A percentile compares a stretch with the other conserved stretches of the same genome.
phyloP scores from a whole-genome alignment of 1,140 invertebrate species.

The Tribolium madens region DNA sequence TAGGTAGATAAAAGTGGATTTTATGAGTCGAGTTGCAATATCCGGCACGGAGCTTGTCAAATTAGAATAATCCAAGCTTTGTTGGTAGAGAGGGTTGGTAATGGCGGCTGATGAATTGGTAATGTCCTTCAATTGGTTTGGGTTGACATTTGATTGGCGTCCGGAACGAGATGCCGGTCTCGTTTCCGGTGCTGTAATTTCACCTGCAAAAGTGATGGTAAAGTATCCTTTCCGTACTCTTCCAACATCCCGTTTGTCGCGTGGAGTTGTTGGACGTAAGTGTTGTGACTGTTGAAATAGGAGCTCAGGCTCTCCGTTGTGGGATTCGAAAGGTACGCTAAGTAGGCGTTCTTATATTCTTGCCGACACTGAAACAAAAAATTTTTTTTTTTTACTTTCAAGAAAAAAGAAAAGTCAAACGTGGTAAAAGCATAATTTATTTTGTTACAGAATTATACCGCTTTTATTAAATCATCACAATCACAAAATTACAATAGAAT shows the following conservation, averaged over 20 bases:
- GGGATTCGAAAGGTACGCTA: constrained; percentile 76
- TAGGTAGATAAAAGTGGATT: neutral
- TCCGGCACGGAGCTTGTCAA: constrained; percentile 42
- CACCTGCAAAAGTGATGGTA: constrained; percentile 85
- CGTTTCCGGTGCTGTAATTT: constrained; percentile 49
- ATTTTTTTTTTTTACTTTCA: neutral
- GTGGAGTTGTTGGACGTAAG: constrained; percentile 91
- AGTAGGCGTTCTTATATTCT: constrained; percentile 88
- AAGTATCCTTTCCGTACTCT: constrained; percentile 77
- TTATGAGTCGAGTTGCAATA: constrained; percentile 26
- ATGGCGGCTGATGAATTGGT: constrained; percentile 51
- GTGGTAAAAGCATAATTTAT: neutral
- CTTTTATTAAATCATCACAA: no score
- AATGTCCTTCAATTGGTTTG: constrained; percentile 43
- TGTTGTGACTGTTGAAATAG: constrained; percentile 93
- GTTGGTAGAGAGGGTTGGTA: constrained; percentile 42
- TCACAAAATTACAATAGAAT: no score
- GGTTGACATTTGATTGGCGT: constrained; percentile 38
- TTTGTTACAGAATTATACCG: no score
- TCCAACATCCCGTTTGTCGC: constrained; percentile 91
- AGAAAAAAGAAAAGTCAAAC: neutral
- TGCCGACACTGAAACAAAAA: constrained; percentile 76
- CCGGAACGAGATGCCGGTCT: constrained; percentile 16
- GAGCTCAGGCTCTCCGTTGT: constrained; percentile 77
- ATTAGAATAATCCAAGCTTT: constrained; percentile 33